Evolutionary conservation across 2,888 invertebrate genomes (phyloP), one percentile per base, ranked within the genome.

Genomic region (Kuschelorhynchus macadamiae): DNA sequence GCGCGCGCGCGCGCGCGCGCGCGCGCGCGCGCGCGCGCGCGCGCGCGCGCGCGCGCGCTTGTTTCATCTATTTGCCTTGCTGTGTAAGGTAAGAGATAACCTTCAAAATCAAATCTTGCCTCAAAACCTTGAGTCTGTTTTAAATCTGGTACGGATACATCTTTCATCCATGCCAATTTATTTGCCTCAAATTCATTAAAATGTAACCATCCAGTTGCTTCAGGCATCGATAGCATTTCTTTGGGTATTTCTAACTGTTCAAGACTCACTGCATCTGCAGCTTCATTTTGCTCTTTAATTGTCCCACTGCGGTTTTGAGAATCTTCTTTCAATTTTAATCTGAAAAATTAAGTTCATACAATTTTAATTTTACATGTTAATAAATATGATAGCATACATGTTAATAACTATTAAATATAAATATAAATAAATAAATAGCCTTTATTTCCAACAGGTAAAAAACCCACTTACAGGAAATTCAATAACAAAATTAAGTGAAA

Each of bases 121-220:
- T 93, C 91, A 80, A 92, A 94, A 12, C 47, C 62, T 39, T 55
- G 14, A 32, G 32, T 32, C 12, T 61, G 32, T 30, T 66, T 66
- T 16, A 60, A 14, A 18, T 53, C 12, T n/a, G 89, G 86, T n/a
- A 90, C 5, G 16, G 90, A 88, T n/a, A 86, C 81, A 52, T 87
- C 83, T 80, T 91, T 90, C 88, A 95, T 94, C 97, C 97, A 97
- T 77, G 92, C 90, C 14, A 97, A 81, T 82, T 97, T 97, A 73
- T 94, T 92, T 71, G 88, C 87, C 83, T 97, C 97, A 42, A 96
- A 81, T n/a, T 89, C 86, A 81, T 94, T 89, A 88, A 97, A 97
- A 80, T 96, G 89, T 0, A 95, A 80, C 94, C 95, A 96, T 49
- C 90, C 88, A 67, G 89, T 87, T 0, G 90, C 82, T 70, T 88